These are phyloP conservation scores for Troides helena DNA, from an alignment of 2,888 invertebrate species.

Conservation along the genomic window DNA sequence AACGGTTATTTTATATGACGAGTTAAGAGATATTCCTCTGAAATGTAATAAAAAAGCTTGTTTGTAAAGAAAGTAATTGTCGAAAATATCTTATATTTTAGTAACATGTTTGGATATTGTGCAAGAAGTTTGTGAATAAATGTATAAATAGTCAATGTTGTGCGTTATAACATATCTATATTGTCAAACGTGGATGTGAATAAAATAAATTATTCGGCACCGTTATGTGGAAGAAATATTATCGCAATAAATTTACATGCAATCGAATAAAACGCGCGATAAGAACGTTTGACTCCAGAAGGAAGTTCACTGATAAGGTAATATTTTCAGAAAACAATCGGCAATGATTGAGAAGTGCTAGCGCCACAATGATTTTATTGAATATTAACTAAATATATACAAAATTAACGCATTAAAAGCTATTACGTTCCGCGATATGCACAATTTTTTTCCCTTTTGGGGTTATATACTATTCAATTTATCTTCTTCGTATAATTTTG, in stretches of 20 bases:
- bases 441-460: conserved; percentile 6
- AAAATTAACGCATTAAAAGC: conserved; percentile 16
- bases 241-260: conserved; percentile 39
- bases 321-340: conserved; percentile 48
- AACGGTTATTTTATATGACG: too few species aligned
- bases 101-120: background rate
- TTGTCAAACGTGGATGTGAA: conserved; percentile 14
- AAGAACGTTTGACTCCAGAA: conserved; percentile 41
- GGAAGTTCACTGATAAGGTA: conserved; percentile 47
- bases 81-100: too few species aligned
- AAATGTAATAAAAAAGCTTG: too few species aligned
- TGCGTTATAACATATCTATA: conserved; percentile 8
- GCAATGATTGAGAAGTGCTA: conserved; percentile 39
- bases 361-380: conserved; percentile 35
- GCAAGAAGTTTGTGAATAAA: background rate
- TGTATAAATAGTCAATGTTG: background rate
- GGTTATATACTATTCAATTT: background rate
- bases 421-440: conserved; percentile 11
- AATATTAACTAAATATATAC: conserved; percentile 29
- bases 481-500: background rate
- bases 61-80: too few species aligned
- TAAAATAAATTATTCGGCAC: conserved; percentile 30
- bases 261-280: conserved; percentile 39
- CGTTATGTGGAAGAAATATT: conserved; percentile 32
- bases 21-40: too few species aligned